phyloP scores from a whole-genome alignment of 2,888 invertebrate genomes.

The Alloplasta piceator region DNA sequence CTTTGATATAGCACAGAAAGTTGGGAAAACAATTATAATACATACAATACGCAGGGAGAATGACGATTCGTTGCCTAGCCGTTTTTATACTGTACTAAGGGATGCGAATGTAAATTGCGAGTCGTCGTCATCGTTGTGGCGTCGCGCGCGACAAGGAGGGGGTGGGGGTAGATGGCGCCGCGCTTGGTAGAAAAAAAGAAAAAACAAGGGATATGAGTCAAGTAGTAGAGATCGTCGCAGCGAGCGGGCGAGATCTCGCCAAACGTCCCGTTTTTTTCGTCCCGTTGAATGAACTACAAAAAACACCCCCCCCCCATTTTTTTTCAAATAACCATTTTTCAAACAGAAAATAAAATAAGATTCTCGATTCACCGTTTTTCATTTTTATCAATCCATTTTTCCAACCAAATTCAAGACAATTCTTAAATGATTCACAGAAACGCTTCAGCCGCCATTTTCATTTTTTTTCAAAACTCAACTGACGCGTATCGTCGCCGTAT shows the following conservation, averaged over 20 bases:
- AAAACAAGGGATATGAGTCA: conserved; percentile 40
- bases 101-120: conserved; percentile 19
- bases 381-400: not conserved
- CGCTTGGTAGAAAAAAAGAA: conserved; percentile 28
- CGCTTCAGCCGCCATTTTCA: too few relatives aligned
- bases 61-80: conserved; percentile 27
- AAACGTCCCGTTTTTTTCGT: not conserved
- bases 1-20: too few relatives aligned
- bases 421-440: too few relatives aligned
- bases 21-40: too few relatives aligned
- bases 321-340: too few relatives aligned
- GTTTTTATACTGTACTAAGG: conserved; percentile 30
- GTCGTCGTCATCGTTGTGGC: conserved; percentile 40
- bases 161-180: conserved; percentile 39
- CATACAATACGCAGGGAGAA: conserved; percentile 11
- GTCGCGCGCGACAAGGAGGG: not conserved
- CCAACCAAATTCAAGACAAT: not conserved
- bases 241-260: not conserved
- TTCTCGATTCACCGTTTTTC: too few relatives aligned
- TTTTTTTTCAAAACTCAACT: too few relatives aligned
- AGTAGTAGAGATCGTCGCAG: conserved; percentile 7
- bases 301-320: not conserved
- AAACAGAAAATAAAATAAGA: too few relatives aligned
- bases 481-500: too few relatives aligned
- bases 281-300: not conserved